Base-by-base conservation (phyloP, 2,113 vertebrate species). In the Tenrec ecaudatus region DNA sequence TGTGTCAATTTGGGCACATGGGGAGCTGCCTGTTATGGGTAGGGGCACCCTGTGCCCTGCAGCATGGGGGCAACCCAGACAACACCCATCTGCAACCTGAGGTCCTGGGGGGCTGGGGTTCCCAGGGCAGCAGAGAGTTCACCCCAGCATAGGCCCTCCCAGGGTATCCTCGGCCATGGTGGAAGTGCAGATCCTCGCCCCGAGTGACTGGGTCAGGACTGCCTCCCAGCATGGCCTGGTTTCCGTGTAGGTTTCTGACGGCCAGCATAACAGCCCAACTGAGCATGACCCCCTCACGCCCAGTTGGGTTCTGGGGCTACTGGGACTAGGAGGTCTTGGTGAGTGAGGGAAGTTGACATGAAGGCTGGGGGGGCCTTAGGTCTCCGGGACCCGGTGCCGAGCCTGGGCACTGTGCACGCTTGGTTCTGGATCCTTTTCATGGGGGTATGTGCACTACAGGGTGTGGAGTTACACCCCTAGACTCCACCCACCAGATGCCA, bases 381-480 rank as follows among this genome's bases (percentile, higher is more conserved):
- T 33, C 31, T 11, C 69, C n/a, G 19, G 33, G n/a, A 71, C 71
- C 71, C 4, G 20, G 31, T 27, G n/a, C 58, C 47, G 7, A 47
- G 71, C 20, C 8, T 79, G 1, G 15, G 15, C 27, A 29, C 73
- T 66, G 14, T 25, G 10, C 8, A 57, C 17, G 20, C 11, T 20
- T 0, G 6, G 47, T 36, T 19, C 77, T 47, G 20, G 4, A 1
- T 20, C 4, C 31, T 53, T 15, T 33, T 71, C 15, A 22, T 36
- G 5, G 3, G 36, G 7, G 3, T 29, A 58, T 43, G 31, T 0
- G 5, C 66, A 7, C 15, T 17, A 58, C 0, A 14, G n/a, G 20
- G 57, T 27, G 16, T 15, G 29, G 19, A 36, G 20, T 1, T 15
- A 57, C 62, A 20, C 15, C 60, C 36, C 40, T 25, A 36, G 25